phyloP scores from a whole-genome alignment of 1,140 invertebrate species.

The Nasonia vitripennis region DNA sequence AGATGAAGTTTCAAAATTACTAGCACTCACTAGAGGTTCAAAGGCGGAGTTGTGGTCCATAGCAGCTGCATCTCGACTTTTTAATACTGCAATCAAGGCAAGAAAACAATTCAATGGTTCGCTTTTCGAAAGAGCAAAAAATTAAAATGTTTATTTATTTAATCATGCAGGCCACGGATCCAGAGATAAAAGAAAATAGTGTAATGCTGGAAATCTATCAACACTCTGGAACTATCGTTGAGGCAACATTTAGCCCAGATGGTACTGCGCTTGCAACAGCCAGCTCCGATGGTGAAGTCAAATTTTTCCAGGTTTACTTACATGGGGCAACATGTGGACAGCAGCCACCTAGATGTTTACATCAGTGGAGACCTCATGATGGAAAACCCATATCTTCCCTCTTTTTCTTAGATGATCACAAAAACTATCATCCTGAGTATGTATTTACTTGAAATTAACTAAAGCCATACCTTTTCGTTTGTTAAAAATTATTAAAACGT shows the following conservation, averaged over 20 bases:
- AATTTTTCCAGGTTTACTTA: slow-evolving; percentile 89
- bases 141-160: slow-evolving; percentile 19
- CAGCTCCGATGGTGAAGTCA: slow-evolving; percentile 89
- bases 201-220: slow-evolving; percentile 79
- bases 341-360: slow-evolving; percentile 83
- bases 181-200: slow-evolving; percentile 62
- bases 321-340: slow-evolving; percentile 54
- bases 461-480: background rate
- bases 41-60: slow-evolving; percentile 78
- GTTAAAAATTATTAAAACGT: slow-evolving; percentile 5
- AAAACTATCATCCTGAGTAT: slow-evolving; percentile 88
- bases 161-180: slow-evolving; percentile 61
- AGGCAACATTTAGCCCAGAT: slow-evolving; percentile 94
- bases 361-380: slow-evolving; percentile 93
- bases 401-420: slow-evolving; percentile 95
- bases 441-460: slow-evolving; percentile 64
- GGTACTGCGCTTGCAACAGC: slow-evolving; percentile 94
- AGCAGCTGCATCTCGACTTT: slow-evolving; percentile 63
- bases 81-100: slow-evolving; percentile 64
- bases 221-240: slow-evolving; percentile 84
- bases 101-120: slow-evolving; percentile 28
- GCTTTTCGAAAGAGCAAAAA: background rate
- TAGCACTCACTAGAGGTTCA: slow-evolving; percentile 87
- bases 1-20: slow-evolving; percentile 85
- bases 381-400: slow-evolving; percentile 89